Conservation (phyloP, 2,797 vertebrate genomes). For the Anomalospiza imberbis region DNA sequence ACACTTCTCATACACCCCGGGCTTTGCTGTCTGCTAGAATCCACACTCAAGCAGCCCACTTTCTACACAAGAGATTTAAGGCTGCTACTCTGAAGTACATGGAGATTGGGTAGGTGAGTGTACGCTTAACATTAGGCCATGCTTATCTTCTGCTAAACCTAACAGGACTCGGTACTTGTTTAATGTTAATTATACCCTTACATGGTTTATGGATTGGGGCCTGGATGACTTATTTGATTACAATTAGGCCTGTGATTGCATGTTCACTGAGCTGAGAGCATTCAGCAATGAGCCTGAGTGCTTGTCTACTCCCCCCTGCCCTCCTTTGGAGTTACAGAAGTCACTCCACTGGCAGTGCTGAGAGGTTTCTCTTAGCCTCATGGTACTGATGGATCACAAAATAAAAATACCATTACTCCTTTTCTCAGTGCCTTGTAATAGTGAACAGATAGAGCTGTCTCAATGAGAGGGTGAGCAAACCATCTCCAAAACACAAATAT, state of each 20-base stretch:
- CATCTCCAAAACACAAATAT: not conserved
- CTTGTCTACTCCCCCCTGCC: not conserved
- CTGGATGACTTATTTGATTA: constrained; percentile 46
- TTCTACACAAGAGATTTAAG: not conserved
- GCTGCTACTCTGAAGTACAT: not conserved
- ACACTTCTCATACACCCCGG: not conserved
- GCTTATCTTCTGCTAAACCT: not conserved
- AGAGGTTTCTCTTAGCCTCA: not conserved
- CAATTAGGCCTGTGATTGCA: constrained; percentile 37
- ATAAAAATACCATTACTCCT: not conserved
- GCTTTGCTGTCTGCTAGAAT: not conserved
- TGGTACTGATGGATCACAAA: not conserved
- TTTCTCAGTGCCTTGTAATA: not conserved
- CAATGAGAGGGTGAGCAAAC: not conserved
- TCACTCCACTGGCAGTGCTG: not conserved
- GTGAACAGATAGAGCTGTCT: not conserved
- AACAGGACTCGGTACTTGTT: not conserved
- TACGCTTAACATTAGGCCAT: not conserved
- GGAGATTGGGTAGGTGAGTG: not conserved
- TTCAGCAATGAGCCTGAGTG: not conserved
- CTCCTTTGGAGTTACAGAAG: not conserved
- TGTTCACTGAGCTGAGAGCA: not conserved
- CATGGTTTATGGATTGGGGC: constrained; percentile 26
- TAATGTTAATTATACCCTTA: constrained; percentile 44
- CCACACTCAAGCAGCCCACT: not conserved